Evolutionary conservation across 2,797 vertebrate species (phyloP), one percentile per base, ranked within the genome.

Genomic region (Neomorphus geoffroyi): DNA sequence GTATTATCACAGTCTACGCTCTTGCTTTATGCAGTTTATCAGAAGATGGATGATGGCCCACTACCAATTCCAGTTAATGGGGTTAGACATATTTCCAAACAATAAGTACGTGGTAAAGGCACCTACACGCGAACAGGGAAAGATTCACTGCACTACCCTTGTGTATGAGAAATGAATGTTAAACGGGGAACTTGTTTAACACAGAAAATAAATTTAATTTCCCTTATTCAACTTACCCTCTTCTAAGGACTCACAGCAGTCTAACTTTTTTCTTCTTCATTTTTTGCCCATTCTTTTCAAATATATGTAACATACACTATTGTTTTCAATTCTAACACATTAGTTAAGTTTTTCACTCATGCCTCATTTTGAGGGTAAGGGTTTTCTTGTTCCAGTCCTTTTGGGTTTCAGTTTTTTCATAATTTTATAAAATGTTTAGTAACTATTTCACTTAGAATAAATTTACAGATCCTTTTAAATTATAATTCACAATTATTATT

Each of bases 31-130:
- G 62, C 51, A 8, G 37, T 77, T 94, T 93, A 87, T 87, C 13
- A 0, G 74, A 57, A 93, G 82, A 96, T 73, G 87, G 89, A 93
- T 91, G 92, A 90, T 77, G 72, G 60, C 50, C 78, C 84, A 57
- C 53, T 64, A 54, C 61, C 92, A 67, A 37, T 92, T 65, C 80
- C 73, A 70, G 13, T 32, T 94, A 70, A 86, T 37, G 86, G 90
- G 78, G 56, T 81, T 23, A 79, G 83, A 83, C 70, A 50, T 80
- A 73, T 70, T 94, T 85, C 80, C 89, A 85, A n/a, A 71, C 35
- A 88, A 35, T 48, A 71, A 3, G 87, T n/a, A 75, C 54, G n/a
- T 37, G 83, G 57, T 22, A 82, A 13, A 79, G 64, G 64, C 22
- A 82, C 8, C 86, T 80, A 10, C 51, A 10, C 5, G 12, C 3